Conservation (phyloP, 92 coral and sea anemone species). For the Paragorgia papillata region DNA sequence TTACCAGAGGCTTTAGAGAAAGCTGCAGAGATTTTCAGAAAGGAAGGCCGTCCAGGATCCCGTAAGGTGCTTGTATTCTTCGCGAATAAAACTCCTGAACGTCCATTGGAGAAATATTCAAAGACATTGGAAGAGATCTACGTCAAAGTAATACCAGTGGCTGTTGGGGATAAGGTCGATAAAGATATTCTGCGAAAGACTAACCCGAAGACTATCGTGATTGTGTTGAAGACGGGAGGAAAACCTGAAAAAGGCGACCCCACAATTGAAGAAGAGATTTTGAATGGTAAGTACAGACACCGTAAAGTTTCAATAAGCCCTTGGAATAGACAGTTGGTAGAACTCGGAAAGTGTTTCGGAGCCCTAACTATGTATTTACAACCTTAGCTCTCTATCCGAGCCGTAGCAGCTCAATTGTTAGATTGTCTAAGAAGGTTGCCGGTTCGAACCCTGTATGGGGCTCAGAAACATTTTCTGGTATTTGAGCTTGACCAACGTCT, state of each 20-base stretch:
- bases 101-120: slow-evolving; percentile 24
- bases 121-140: slow-evolving; percentile 58
- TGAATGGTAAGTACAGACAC: slow-evolving; percentile 64
- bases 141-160: slow-evolving; percentile 76
- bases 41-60: slow-evolving; percentile 47
- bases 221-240: slow-evolving; percentile 46
- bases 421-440: no score
- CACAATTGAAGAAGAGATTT: slow-evolving; percentile 60
- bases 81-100: slow-evolving; percentile 38
- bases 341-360: no score
- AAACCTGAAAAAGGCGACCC: slow-evolving; percentile 60
- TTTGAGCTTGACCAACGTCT: no score
- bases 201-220: slow-evolving; percentile 58
- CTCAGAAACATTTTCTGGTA: no score
- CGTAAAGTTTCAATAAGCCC: no score
- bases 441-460: no score
- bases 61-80: slow-evolving; percentile 54
- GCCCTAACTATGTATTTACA: no score
- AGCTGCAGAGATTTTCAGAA: slow-evolving; percentile 62
- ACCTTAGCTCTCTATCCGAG: no score
- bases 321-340: no score
- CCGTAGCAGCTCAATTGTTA: no score
- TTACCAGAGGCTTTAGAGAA: slow-evolving; percentile 61
- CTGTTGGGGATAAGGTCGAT: slow-evolving; percentile 71
- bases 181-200: slow-evolving; percentile 53